Conservation (phyloP, 2,113 vertebrate genomes). For the Oxyura jamaicensis region DNA sequence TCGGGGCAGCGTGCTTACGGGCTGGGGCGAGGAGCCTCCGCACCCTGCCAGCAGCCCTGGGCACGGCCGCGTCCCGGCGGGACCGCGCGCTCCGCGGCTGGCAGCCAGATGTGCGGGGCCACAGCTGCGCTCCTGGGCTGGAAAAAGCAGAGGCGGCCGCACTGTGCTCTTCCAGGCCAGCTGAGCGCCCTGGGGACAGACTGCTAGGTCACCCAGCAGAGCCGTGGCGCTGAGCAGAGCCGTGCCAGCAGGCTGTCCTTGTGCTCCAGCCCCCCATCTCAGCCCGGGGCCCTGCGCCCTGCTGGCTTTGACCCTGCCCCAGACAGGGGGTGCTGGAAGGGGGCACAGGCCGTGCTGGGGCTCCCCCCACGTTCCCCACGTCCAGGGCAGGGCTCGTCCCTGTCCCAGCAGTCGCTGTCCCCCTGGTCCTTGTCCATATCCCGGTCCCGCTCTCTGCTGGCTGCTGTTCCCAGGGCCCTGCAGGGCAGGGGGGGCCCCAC, state of each 20-base stretch:
- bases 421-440: too few species aligned
- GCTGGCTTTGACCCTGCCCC: not conserved
- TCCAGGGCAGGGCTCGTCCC: not conserved
- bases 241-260: not conserved
- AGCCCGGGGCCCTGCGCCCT: not conserved
- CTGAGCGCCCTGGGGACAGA: not conserved
- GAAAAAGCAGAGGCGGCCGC: not conserved
- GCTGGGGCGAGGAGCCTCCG: not conserved
- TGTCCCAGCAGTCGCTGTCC: not conserved
- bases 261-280: not conserved
- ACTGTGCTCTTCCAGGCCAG: not conserved
- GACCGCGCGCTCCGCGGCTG: not conserved
- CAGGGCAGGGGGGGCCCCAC: accelerated
- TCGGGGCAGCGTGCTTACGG: accelerated
- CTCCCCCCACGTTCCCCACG: not conserved
- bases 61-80: accelerated
- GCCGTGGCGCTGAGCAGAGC: not conserved
- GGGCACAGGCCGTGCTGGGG: not conserved
- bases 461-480: not conserved
- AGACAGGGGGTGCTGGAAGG: not conserved
- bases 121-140: not conserved
- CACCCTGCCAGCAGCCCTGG: not conserved
- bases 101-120: not conserved
- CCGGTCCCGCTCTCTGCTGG: not conserved
- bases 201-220: accelerated